A percentile compares a stretch with the other conserved stretches of the same genome.
Evolutionary conservation across 2,113 vertebrate genomes (phyloP).

Genomic region (Caranx melampygus): DNA sequence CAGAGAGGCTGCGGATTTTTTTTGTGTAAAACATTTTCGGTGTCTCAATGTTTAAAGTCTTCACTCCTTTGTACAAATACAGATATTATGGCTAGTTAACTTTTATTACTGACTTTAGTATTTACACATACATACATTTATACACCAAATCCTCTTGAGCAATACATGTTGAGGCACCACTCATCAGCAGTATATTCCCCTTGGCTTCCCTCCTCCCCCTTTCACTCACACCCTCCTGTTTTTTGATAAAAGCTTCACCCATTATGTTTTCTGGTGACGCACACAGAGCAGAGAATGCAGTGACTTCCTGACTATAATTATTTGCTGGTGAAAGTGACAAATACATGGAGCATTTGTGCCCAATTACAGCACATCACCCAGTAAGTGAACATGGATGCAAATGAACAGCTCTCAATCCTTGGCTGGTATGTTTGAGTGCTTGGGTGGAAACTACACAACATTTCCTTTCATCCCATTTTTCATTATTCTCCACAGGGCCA

Average conservation of each 20-base stretch:
- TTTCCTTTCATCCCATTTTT: not conserved
- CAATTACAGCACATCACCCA: not conserved
- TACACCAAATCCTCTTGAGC: not conserved
- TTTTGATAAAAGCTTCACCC: constrained; percentile 30
- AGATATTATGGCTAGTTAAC: constrained; percentile 34
- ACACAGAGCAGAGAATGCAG: constrained; percentile 28
- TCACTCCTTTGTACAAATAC: constrained; percentile 10
- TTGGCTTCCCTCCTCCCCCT: not conserved
- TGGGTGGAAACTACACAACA: not conserved
- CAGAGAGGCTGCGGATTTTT: not conserved
- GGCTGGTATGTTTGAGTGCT: not conserved
- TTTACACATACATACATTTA: not conserved
- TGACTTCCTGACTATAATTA: constrained; percentile 21
- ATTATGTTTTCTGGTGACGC: constrained; percentile 28
- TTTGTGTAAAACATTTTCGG: not conserved
- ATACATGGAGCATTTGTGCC: constrained; percentile 18
- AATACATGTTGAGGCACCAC: not conserved
- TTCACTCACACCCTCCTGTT: constrained; percentile 20
- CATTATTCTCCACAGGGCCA: not conserved
- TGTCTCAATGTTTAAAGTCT: constrained; percentile 13
- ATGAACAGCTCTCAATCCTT: constrained; percentile 18
- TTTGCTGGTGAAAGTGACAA: constrained; percentile 17
- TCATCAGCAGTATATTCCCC: constrained; percentile 2
- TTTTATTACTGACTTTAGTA: constrained; percentile 2
- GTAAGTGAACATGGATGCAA: constrained; percentile 7